Base-by-base conservation (phyloP, 2,113 vertebrate species). In the Corythoichthys intestinalis region DNA sequence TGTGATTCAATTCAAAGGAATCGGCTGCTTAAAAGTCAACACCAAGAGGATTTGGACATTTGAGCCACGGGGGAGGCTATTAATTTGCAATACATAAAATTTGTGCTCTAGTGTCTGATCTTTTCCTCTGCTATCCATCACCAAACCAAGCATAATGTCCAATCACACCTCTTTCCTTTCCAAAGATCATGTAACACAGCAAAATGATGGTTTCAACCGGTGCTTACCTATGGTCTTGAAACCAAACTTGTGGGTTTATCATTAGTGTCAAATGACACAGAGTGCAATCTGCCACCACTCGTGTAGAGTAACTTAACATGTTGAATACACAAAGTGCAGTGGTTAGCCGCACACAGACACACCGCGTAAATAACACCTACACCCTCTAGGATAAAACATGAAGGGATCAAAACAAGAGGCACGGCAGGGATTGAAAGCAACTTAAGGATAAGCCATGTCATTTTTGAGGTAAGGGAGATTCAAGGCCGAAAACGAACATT, bases 241-340 rank as follows among this genome's bases (percentile, higher is more conserved):
- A 78, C 72, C 72, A 60, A 74, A 85, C 77, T 69, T 87, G 80
- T 85, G 86, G 81, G 71, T 86, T 87, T 85, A 65, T 76, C 85
- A 81, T 84, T 80, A 83, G 78, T 74, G 80, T 89, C 83, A 75
- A 70, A 80, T 84, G 71, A 72, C 78, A 75, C 66, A 13, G 37
- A 52, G 64, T 70, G 60, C 70, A 72, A 76, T 69, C 76, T 14
- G 37, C 48, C 20, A 37, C 76, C 48, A 20, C 62, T 63, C 65
- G 66, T 41, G 67, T 50, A 46, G 48, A 60, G 58, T 59, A 49
- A 66, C 54, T 41, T 56, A 69, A 72, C 47, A 66, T 48, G 67
- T 60, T 65, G 46, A 49, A 63, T 17, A 11, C 34, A 61, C 54
- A 67, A 44, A 2, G 17, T 34, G 10, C 15, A 54, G 49, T 15